Conservation (phyloP, 2,888 invertebrate genomes). For the Ennomos erosarius region DNA sequence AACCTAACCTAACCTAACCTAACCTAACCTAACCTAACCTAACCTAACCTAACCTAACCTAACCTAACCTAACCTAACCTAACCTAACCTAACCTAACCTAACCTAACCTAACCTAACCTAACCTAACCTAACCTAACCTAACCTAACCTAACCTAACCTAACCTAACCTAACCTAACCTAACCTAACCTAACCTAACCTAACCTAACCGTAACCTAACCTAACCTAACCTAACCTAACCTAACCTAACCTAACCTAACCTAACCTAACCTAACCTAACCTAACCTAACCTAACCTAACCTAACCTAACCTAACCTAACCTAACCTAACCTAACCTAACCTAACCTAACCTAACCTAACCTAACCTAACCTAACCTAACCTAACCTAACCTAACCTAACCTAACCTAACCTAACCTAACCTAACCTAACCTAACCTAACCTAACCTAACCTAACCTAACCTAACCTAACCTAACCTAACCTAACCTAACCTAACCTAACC, state of each 20-base stretch:
- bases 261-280: constrained; percentile 22
- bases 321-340: constrained; percentile 20
- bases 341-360: constrained; percentile 18
- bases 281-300: constrained; percentile 15
- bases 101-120: constrained; percentile 21
- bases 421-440: constrained; percentile 21
- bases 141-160: constrained; percentile 21
- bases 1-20: constrained; percentile 23
- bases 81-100: constrained; percentile 22
- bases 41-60: constrained; percentile 22
- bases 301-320: constrained; percentile 19
- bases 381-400: constrained; percentile 20
- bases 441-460: constrained; percentile 13
- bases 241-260: constrained; percentile 3
- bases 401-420: constrained; percentile 21
- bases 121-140: constrained; percentile 22
- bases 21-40: constrained; percentile 22
- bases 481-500: constrained; percentile 20
- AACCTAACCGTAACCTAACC: constrained; percentile 20
- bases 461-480: constrained; percentile 19
- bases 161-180: constrained; percentile 18
- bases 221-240: constrained; percentile 21
- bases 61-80: constrained; percentile 23
- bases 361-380: constrained; percentile 20
- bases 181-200: constrained; percentile 21